A percentile compares a stretch with the other conserved stretches of the same genome.
Conservation (phyloP, 2,113 vertebrate genomes). For the Siphamia tubifer region DNA sequence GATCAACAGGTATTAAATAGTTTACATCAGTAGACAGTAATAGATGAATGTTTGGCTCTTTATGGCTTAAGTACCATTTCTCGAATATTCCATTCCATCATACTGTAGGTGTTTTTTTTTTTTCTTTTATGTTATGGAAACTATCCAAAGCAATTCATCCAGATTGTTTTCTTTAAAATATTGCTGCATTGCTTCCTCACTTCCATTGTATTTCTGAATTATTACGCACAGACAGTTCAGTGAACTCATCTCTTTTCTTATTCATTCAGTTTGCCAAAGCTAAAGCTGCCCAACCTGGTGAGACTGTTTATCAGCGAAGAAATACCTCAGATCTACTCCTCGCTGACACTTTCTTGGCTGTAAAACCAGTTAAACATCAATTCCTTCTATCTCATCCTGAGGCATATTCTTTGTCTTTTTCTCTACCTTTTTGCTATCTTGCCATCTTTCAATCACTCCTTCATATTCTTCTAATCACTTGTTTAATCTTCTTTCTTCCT, state of each 20-base stretch:
- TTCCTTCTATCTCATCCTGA: slow-evolving; percentile 34
- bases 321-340: slow-evolving; percentile 45
- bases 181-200: not conserved
- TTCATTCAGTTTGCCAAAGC: slow-evolving; percentile 43
- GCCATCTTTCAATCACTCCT: slow-evolving; percentile 5
- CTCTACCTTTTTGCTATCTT: not conserved
- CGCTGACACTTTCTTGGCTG: slow-evolving; percentile 63
- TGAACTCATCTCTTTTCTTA: slow-evolving; percentile 54
- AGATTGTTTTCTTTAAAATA: slow-evolving; percentile 34
- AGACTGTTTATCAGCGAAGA: slow-evolving; percentile 38
- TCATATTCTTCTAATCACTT: slow-evolving; percentile 17
- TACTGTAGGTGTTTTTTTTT: slow-evolving; percentile 16
- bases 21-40: too few species aligned
- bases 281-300: slow-evolving; percentile 43
- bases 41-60: not conserved
- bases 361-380: slow-evolving; percentile 45
- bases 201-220: slow-evolving; percentile 41
- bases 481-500: slow-evolving; percentile 4
- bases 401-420: slow-evolving; percentile 18
- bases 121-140: slow-evolving; percentile 20
- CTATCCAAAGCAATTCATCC: slow-evolving; percentile 27
- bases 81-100: slow-evolving; percentile 17
- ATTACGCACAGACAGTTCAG: slow-evolving; percentile 32
- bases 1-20: too few species aligned
- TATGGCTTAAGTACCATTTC: slow-evolving; percentile 8